Evolutionary conservation across 2,888 invertebrate genomes (phyloP), one percentile per base, ranked within the genome.

Genomic region (Orchesellides sinensis): DNA sequence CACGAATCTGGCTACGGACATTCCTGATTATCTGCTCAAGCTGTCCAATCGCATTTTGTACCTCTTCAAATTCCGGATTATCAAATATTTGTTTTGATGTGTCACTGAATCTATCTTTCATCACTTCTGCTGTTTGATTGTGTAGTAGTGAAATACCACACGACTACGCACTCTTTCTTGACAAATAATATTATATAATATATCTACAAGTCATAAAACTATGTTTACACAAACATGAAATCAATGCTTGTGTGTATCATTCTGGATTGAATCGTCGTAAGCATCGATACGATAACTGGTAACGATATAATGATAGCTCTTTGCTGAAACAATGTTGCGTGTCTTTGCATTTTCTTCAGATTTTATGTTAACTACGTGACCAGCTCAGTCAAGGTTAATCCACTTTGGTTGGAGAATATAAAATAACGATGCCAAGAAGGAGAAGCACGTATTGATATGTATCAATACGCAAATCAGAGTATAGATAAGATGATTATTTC

Each of bases 21-120:
- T 10, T 59, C 17, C 81, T 68, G 74, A 82, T 82, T 82, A 82
- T 82, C 68, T 68, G 63, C 75, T 83, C 77, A 70, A 84, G 68
- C 29, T 74, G 70, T 63, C 79, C 84, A 66, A 85, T 83, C 49
- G 83, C 85, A 81, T 83, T 81, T 75, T 86, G 83, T 23, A 86
- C 74, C n/a, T 86, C 86, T 10, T 74, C 73, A 80, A 84, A 84
- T 45, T 86, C 84, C 52, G 78, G 80, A 61, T 83, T 78, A 83
- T 86, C 86, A 75, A 79, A 86, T 54, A 86, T 86, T 73, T 81
- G 73, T 75, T 86, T 86, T 56, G 86, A 75, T 73, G 77, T 75
- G 86, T 86, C 86, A 66, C 78, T 81, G 72, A 84, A 86, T 83
- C 86, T 72, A 84, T 86, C 86, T 73, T 78, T 84, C 84, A 86